Conservation (phyloP, 2,113 vertebrate species). For the Microtus pennsylvanicus region DNA sequence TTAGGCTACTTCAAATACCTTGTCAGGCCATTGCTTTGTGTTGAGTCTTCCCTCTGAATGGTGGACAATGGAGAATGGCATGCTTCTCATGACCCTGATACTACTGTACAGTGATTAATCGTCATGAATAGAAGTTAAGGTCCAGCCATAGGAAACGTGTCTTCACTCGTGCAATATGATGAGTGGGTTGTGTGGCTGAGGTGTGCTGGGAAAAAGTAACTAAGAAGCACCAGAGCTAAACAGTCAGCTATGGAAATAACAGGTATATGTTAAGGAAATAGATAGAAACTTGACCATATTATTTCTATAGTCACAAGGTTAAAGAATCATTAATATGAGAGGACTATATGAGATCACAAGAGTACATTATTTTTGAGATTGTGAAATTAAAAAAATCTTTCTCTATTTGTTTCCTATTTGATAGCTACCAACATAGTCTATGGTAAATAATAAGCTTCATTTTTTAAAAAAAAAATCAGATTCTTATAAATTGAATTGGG, state of each 20-base stretch:
- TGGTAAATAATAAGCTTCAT: background rate
- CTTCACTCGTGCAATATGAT: slow-evolving; percentile 63
- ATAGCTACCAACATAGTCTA: background rate
- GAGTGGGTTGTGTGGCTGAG: slow-evolving; percentile 72
- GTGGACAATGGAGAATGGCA: background rate
- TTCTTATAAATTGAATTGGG: background rate
- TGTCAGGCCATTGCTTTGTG: background rate
- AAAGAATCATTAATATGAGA: background rate
- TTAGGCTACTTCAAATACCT: slow-evolving; percentile 8
- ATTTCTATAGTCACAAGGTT: background rate
- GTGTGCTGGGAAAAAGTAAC: slow-evolving; percentile 57
- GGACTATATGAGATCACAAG: background rate
- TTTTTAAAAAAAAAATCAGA: slow-evolving; percentile 26
- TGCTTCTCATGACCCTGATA: slow-evolving; percentile 35
- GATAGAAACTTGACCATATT: background rate
- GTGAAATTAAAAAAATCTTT: background rate
- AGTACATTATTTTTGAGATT: background rate
- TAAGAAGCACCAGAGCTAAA: slow-evolving; percentile 32
- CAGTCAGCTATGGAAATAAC: background rate
- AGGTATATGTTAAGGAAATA: background rate
- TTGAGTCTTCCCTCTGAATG: slow-evolving; percentile 41
- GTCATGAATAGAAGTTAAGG: slow-evolving; percentile 49
- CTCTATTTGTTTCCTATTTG: background rate
- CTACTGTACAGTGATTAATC: slow-evolving; percentile 64
- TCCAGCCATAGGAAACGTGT: slow-evolving; percentile 54